Evolutionary conservation across 2,888 invertebrate species (phyloP).

Genomic region (Diachrysia chrysitis): DNA sequence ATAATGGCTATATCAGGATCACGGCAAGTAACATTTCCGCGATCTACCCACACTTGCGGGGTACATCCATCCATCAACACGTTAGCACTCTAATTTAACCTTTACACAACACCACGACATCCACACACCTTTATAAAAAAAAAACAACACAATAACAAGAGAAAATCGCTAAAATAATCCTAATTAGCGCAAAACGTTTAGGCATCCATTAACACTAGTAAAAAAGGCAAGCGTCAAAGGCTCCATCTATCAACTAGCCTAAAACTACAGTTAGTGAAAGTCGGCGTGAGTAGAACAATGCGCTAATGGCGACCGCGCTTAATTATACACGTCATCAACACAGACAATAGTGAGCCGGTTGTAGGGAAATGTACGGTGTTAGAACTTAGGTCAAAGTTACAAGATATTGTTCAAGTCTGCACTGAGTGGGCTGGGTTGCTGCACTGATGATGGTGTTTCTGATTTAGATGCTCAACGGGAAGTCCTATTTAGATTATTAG

Average conservation of each 20-base stretch:
- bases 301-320: slow-evolving; percentile 54
- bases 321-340: slow-evolving; percentile 59
- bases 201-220: slow-evolving; percentile 52
- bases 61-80: slow-evolving; percentile 2
- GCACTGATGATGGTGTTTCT: neutral
- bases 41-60: neutral
- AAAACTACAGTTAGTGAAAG: slow-evolving; percentile 46
- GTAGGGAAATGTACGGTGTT: slow-evolving; percentile 26
- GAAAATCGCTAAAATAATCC: slow-evolving; percentile 35
- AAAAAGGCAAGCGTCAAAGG: slow-evolving; percentile 55
- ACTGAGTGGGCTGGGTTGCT: neutral
- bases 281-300: slow-evolving; percentile 57
- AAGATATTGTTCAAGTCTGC: neutral
- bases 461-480: neutral
- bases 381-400: neutral
- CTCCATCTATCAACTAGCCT: slow-evolving; percentile 55
- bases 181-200: slow-evolving; percentile 55
- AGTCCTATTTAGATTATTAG: neutral
- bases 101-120: neutral
- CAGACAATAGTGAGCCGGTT: slow-evolving; percentile 46
- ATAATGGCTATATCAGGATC: too few species aligned
- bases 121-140: neutral
- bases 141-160: slow-evolving; percentile 25
- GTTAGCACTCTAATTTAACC: neutral
- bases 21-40: neutral